Conservation (phyloP, 2,888 invertebrate genomes). For the Brenthis ino region DNA sequence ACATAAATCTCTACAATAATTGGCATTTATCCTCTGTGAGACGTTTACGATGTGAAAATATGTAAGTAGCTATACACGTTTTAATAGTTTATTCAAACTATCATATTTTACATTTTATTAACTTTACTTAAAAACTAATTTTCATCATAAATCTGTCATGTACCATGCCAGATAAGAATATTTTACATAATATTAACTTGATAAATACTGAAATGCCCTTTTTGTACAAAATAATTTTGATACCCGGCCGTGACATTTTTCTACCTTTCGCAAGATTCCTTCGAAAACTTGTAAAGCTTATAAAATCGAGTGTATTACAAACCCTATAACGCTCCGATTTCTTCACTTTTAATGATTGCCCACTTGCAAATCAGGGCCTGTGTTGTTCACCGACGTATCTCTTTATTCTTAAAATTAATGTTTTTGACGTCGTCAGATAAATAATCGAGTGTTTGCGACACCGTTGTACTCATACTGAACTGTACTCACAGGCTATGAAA, state of each 20-base stretch:
- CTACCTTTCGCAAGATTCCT: slow-evolving; percentile 56
- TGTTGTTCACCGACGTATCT: slow-evolving; percentile 23
- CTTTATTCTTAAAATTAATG: slow-evolving; percentile 44
- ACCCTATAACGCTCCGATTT: slow-evolving; percentile 62
- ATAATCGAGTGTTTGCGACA: slow-evolving; percentile 36
- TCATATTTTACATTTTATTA: slow-evolving; percentile 1
- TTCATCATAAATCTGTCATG: slow-evolving; percentile 20
- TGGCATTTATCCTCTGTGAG: neutral
- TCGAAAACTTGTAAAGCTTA: slow-evolving; percentile 63
- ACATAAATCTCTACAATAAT: too few species aligned
- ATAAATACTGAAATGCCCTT: slow-evolving; percentile 55
- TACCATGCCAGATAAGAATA: slow-evolving; percentile 26
- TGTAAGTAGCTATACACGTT: slow-evolving; percentile 1
- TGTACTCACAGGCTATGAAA: too few species aligned
- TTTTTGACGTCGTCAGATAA: slow-evolving; percentile 41
- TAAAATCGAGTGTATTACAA: slow-evolving; percentile 55
- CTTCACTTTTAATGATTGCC: slow-evolving; percentile 60
- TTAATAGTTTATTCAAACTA: slow-evolving; percentile 1
- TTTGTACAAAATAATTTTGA: slow-evolving; percentile 57
- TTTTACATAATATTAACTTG: slow-evolving; percentile 29
- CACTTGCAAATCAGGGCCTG: slow-evolving; percentile 37
- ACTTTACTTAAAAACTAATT: neutral
- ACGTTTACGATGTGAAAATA: neutral
- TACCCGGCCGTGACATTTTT: slow-evolving; percentile 72
- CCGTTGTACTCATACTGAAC: neutral